Evolutionary conservation across 35 echinoderm and acorn worm species (phyloP), one percentile per base, ranked within the genome.

Genomic region (Patiria miniata): DNA sequence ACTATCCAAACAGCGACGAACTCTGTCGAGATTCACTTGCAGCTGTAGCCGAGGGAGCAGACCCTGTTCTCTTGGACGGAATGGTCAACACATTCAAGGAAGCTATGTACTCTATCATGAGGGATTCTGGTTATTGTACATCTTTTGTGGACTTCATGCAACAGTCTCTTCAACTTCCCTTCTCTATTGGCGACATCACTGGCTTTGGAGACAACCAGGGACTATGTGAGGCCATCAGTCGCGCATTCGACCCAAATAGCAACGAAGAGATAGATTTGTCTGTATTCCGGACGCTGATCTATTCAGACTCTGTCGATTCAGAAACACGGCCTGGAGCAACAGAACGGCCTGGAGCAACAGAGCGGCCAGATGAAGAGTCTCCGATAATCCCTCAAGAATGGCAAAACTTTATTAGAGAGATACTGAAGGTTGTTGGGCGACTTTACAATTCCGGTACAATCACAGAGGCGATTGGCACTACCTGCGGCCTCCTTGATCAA

Each of bases 81-180:
- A 73, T 73, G 65, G 65, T 73, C 65, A 73, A 34, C 26, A 73
- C 65, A 26, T 32, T 73, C 26, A 73, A 73, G 9, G 29, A 73
- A 23, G 34, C 65, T 10, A 26, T 73, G 65, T 73, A 73, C 65
- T 32, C 8, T 34, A 32, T 73, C 23, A 36, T 73, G 65, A 36
- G 34, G 2, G 65, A 73, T 73, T 18, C 65, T 26, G 9, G 65
- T 0, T 73, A 26, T 23, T 73, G 65, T 10, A 73, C 23, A 26
- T 73, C 65, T 4, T 73, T 73, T 15, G 15, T 73, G 7, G 65
- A 73, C 65, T 0, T 73, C 15, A 22, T 73, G 26, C 65, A 73
- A 73, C 14, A 34, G 65, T 73, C 29, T 36, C 23, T 73, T 10
- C 26, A 34, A 30, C 8, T 73, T 73, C 65, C 65, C 0, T 73